These are phyloP conservation scores for Lagorchestes hirsutus DNA, from an alignment of 2,797 vertebrate genomes.

Conservation along the genomic window DNA sequence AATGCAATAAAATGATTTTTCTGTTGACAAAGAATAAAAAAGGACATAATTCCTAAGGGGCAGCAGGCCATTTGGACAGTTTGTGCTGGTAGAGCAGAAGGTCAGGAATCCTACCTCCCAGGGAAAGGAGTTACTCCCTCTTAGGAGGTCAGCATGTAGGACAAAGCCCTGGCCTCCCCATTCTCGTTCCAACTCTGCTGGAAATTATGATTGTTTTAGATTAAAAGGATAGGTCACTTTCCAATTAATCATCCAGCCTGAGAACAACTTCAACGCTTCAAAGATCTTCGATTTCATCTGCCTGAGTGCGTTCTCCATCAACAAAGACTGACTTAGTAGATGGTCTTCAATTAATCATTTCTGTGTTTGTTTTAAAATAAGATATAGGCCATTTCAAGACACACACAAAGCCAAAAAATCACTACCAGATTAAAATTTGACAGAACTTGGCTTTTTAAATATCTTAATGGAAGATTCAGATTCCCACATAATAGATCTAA, in stretches of 20 bases:
- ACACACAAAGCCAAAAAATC: slow-evolving; percentile 22
- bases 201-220: not conserved
- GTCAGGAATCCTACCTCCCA: not conserved
- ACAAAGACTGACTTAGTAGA: not conserved
- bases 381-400: slow-evolving; percentile 34
- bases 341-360: not conserved
- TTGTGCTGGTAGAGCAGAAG: not conserved
- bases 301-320: not conserved
- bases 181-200: not conserved
- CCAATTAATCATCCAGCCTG: not conserved
- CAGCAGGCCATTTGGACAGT: not conserved
- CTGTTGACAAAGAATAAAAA: not conserved
- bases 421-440: slow-evolving; percentile 7
- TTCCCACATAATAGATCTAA: slow-evolving; percentile 16
- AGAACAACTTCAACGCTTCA: not conserved
- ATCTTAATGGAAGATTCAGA: slow-evolving; percentile 43
- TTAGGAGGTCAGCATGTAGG: not conserved
- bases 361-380: slow-evolving; percentile 4
- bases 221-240: not conserved
- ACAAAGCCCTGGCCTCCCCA: not conserved
- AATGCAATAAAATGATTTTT: not conserved
- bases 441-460: slow-evolving; percentile 54
- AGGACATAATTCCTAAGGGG: not conserved
- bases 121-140: not conserved
- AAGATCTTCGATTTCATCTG: not conserved